Evolutionary conservation across 2,888 invertebrate species (phyloP).

Genomic region (Drosophila paucipuncta): DNA sequence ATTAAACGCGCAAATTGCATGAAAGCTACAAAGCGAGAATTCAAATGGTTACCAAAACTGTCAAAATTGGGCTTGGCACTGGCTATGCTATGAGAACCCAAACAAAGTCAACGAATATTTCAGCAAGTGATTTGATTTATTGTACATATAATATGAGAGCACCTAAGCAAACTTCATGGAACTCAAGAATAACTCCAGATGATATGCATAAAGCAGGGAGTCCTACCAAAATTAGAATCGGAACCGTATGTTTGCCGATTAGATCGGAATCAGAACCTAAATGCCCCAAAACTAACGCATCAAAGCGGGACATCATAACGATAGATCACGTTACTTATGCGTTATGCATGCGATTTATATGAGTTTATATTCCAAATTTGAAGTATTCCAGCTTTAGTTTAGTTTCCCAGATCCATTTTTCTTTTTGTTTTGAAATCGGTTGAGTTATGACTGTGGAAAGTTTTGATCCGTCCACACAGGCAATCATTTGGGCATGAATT

Average conservation of each 20-base stretch:
- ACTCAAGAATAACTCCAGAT: no score
- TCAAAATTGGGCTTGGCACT: conserved; percentile 7
- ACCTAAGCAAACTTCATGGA: no score
- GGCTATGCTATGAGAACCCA: neutral
- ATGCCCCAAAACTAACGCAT: neutral
- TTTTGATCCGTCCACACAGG: neutral
- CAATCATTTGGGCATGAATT: neutral
- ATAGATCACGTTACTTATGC: neutral
- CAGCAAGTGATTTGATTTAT: neutral
- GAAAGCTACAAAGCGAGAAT: conserved; percentile 33
- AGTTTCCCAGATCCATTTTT: neutral
- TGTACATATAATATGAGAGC: neutral
- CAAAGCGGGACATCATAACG: neutral
- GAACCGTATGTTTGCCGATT: neutral
- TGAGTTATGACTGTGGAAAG: neutral
- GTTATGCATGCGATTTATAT: no score
- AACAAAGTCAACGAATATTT: neutral
- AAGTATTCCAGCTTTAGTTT: neutral
- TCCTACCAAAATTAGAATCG: neutral
- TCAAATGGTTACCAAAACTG: conserved; percentile 45
- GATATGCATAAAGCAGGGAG: neutral
- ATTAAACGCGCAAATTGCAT: conserved; percentile 73
- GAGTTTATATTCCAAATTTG: neutral
- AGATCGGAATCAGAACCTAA: neutral
- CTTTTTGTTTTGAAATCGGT: neutral